A percentile compares a stretch with the other conserved stretches of the same genome.
These are phyloP conservation scores for Conomelus anceps DNA, from an alignment of 2,888 invertebrate species.

Conservation along the genomic window DNA sequence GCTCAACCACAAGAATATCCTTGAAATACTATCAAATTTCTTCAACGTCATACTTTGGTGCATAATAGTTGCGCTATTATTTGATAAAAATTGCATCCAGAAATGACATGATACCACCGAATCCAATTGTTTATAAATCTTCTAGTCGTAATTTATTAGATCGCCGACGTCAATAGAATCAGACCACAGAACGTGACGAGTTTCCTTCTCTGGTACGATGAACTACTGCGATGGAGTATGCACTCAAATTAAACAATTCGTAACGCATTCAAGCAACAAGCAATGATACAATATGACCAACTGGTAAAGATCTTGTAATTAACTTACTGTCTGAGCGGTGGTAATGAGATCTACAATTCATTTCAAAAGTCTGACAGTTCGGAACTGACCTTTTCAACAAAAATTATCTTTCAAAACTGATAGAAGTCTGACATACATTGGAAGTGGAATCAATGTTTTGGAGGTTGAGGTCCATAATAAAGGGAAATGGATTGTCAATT, in stretches of 20 bases:
- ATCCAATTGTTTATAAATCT: not conserved
- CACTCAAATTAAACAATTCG: not conserved
- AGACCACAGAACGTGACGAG: not conserved
- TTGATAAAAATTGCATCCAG: not conserved
- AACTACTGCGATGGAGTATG: not conserved
- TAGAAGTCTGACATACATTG: no score
- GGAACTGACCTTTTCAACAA: no score
- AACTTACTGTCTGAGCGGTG: no score
- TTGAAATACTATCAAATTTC: not conserved
- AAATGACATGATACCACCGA: not conserved
- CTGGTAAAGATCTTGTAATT: no score
- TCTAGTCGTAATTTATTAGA: not conserved
- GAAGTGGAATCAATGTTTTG: no score
- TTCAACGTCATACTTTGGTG: not conserved
- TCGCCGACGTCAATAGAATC: not conserved
- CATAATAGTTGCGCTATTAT: not conserved
- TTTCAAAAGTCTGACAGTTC: no score
- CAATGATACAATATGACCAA: not conserved
- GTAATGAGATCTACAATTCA: no score
- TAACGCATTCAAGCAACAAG: not conserved
- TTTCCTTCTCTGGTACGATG: not conserved
- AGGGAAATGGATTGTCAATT: no score
- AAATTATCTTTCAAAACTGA: no score
- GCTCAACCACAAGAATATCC: not conserved
- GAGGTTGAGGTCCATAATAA: no score